Evolutionary conservation across 2,113 vertebrate genomes (phyloP).

Genomic region (Actinemys pallida): DNA sequence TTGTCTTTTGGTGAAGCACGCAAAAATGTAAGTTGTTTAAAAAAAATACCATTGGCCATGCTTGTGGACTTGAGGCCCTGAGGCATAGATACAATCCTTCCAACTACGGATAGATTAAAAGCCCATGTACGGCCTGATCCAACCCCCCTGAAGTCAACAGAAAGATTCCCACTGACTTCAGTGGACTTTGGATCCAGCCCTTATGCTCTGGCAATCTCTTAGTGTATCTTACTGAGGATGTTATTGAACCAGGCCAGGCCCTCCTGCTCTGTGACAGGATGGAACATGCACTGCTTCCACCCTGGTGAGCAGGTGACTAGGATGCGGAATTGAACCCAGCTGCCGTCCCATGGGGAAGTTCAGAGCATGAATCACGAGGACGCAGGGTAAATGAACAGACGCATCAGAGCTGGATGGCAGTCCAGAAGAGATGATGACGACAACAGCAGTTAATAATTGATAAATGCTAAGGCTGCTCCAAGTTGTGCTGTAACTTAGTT

Average conservation of each 20-base stretch:
- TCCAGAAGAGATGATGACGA: background rate
- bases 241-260: background rate
- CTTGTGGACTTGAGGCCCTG: background rate
- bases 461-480: background rate
- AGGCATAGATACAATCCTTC: background rate
- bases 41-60: background rate
- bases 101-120: background rate
- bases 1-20: background rate
- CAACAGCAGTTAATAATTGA: background rate
- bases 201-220: background rate
- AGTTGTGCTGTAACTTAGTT: background rate
- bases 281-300: background rate
- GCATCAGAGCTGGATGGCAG: background rate
- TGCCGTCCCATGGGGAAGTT: background rate
- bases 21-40: background rate
- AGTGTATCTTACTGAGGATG: background rate
- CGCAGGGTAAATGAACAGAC: background rate
- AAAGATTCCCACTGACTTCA: background rate
- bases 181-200: background rate
- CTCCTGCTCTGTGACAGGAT: background rate
- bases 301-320: background rate
- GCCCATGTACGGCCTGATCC: background rate
- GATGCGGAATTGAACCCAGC: background rate
- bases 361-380: background rate
- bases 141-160: background rate